Evolutionary conservation across 2,888 invertebrate genomes (phyloP), one percentile per base, ranked within the genome.

Genomic region (Scelioninae gen. 1): DNA sequence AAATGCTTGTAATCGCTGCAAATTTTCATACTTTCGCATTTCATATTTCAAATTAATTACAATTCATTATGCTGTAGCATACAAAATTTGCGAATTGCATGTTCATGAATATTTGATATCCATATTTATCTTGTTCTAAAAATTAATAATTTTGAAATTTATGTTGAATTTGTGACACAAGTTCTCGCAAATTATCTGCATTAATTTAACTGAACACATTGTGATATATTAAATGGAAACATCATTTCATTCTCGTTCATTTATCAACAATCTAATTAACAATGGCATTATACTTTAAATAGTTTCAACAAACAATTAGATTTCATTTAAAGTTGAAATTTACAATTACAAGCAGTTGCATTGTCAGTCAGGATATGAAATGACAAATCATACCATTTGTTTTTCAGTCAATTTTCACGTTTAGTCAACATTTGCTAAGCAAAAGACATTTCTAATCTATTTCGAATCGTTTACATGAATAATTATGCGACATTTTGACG

Each of bases 391-490:
- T 32, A 38, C 29, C 2, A 11, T 49, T 34, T 53, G 34, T 51
- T 51, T 65, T 10, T 7, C 34, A 23, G 6, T 65, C 11, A 29
- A 56, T 45, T 56, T 69, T 56, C 56, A 56, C 13, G n/a, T n/a
- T n/a, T n/a, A n/a, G n/a, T n/a, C n/a, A n/a, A n/a, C n/a, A n/a
- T n/a, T n/a, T n/a, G n/a, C n/a, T n/a, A n/a, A n/a, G n/a, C 8
- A 68, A 56, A 56, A 56, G 56, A 68, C 31, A 29, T 49, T 58
- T 60, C 15, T 31, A 60, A 60, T 51, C 72, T 72, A 63, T 55
- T 74, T 74, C 55, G 29, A 63, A 74, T 53, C 32, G 29, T 10
- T n/a, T 1, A 43, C 40, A 62, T 72, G 72, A 62, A 72, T 62
- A 60, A 60, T 53, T 72, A 31, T 43, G 15, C 11, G 58, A 49